Conservation (phyloP, 2,797 vertebrate species). For the Molossus alvarezi region DNA sequence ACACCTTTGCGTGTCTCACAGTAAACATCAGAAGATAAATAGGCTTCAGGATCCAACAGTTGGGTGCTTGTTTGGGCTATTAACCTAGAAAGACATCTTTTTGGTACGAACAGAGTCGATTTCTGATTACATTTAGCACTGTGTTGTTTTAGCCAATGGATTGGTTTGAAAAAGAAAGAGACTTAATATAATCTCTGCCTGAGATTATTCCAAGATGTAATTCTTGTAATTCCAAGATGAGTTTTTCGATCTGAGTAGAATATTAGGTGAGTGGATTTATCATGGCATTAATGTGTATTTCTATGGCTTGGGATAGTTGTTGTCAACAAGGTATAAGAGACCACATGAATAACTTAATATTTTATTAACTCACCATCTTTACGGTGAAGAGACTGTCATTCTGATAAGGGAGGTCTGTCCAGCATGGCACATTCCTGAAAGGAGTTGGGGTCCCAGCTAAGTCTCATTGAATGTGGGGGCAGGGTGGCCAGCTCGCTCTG, state of each 20-base stretch:
- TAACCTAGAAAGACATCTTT: conserved; percentile 23
- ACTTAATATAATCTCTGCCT: background rate
- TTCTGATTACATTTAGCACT: background rate
- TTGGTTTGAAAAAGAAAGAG: conserved; percentile 24
- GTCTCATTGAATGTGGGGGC: background rate
- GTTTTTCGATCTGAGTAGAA: background rate
- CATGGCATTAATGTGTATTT: background rate
- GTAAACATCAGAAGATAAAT: conserved; percentile 5
- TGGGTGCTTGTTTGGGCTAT: background rate
- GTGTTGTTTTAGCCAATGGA: background rate
- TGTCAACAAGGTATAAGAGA: background rate
- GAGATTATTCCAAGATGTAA: background rate
- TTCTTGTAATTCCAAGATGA: background rate
- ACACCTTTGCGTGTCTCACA: background rate
- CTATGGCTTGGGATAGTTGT: background rate
- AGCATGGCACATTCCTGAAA: background rate
- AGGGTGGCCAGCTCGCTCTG: background rate
- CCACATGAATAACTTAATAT: background rate
- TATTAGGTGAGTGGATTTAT: background rate
- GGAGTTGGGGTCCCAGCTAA: background rate
- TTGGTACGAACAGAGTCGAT: background rate
- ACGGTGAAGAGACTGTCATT: background rate
- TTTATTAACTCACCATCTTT: background rate
- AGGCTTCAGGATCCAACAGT: background rate
- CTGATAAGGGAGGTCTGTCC: background rate